Base-by-base conservation (phyloP, 2,113 vertebrate species). In the Pungitius pungitius region DNA sequence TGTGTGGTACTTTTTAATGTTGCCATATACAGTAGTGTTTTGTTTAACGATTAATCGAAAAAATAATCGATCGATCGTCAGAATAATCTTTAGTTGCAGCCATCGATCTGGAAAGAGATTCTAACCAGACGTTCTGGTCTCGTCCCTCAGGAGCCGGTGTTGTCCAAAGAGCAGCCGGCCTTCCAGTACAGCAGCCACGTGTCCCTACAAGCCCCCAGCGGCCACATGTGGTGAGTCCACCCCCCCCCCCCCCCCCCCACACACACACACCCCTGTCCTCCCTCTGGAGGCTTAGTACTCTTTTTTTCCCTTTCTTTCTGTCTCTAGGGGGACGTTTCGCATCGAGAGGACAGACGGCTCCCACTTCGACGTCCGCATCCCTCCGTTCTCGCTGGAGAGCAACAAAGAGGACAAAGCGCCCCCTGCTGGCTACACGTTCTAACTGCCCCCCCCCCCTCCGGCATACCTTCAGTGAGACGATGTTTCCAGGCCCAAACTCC, bases 171-270 rank as follows among this genome's bases (percentile, higher is more conserved):
- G 57, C 97, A 99, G 90, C 97, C 97, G 0, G 97, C 97, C 0
- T 99, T 99, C 92, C 97, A 99, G 91, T 99, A 99, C 82, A 99
- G 97, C 94, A 99, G 97, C 90, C 97, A 99, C 0, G 97, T 99
- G 77, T 99, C 97, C 72, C 90, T 99, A 82, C 97, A 99, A 74
- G 97, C 97, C 14, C 97, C 97, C 80, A 98, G 97, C 30, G 97
- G 97, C 62, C 97, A 99, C 77, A 99, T 99, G 97, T 99, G 97
- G 97, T 99, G 77, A 95, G 49, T 43, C 5, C 4, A 17, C 42
- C 15, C 14, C 6, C 42, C 3, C 40, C 14, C 12, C 3, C 40
- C 13, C 10, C 42, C 0, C 42, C 2, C 1, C n/a, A n/a, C n/a
- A n/a, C n/a, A n/a, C n/a, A n/a, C n/a, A n/a, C n/a, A n/a, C n/a